A percentile compares a stretch with the other conserved stretches of the same genome.
These are phyloP conservation scores for Pteromalus puparum DNA, from an alignment of 1,140 invertebrate genomes.

Conservation along the genomic window DNA sequence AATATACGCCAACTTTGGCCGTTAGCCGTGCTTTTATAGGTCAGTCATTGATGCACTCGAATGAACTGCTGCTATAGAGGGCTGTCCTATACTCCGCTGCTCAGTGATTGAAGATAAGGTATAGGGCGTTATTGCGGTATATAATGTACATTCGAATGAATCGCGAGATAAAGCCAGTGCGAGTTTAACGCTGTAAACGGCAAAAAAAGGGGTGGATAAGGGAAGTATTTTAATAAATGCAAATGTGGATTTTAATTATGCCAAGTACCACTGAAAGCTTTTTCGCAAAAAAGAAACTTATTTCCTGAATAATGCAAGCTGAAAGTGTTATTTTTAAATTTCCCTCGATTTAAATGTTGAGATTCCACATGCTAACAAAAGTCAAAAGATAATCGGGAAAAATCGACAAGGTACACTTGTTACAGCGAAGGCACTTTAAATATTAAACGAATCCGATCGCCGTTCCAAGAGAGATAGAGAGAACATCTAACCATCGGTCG, in stretches of 20 bases:
- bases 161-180: no score
- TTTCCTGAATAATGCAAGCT: not conserved
- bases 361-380: no score
- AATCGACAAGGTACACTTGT: not conserved
- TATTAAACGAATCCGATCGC: not conserved
- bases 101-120: not conserved
- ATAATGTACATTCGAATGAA: not conserved
- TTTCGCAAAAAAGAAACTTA: not conserved
- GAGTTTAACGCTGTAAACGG: no score
- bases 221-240: slow-evolving; percentile 19
- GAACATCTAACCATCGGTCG: slow-evolving; percentile 27
- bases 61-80: slow-evolving; percentile 27
- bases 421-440: not conserved
- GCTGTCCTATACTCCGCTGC: not conserved
- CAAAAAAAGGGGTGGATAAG: not conserved
- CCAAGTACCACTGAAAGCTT: not conserved
- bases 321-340: not conserved
- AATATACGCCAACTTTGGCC: slow-evolving; percentile 48
- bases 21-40: slow-evolving; percentile 55
- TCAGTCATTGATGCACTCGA: slow-evolving; percentile 56
- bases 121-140: not conserved
- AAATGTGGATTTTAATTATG: slow-evolving; percentile 6
- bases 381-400: not conserved
- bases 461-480: slow-evolving; percentile 41
- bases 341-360: no score